These are phyloP conservation scores for Salmo trutta DNA, from an alignment of 2,797 vertebrate species.

Conservation along the genomic window DNA sequence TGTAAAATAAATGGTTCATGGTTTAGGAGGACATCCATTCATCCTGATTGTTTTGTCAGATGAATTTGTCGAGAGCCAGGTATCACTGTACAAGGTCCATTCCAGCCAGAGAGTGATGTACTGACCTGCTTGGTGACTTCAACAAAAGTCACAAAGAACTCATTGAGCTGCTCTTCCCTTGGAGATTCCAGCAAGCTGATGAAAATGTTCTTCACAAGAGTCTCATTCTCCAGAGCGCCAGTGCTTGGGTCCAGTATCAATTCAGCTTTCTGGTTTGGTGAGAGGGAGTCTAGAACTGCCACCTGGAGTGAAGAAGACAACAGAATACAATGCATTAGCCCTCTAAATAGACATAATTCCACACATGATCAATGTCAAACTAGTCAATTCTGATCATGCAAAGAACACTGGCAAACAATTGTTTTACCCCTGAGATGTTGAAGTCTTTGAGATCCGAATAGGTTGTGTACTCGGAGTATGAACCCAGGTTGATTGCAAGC, in stretches of 20 bases:
- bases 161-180: conserved; percentile 9
- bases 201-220: conserved; percentile 36
- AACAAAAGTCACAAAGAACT: conserved; percentile 38
- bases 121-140: conserved; percentile 32
- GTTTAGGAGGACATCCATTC: neutral
- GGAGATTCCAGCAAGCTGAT: conserved; percentile 21
- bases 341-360: too few relatives aligned
- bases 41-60: neutral
- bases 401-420: neutral
- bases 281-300: conserved; percentile 34
- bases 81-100: neutral
- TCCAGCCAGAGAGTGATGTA: neutral
- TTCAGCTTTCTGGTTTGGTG: conserved; percentile 50
- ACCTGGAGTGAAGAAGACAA: conserved; percentile 15
- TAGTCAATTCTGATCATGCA: too few relatives aligned
- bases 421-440: conserved; percentile 43
- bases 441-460: conserved; percentile 36
- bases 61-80: neutral
- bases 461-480: conserved; percentile 30
- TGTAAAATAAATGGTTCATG: conserved; percentile 8
- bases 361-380: neutral
- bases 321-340: too few relatives aligned
- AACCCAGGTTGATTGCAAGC: conserved; percentile 26
- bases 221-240: conserved; percentile 40
- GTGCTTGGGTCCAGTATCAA: conserved; percentile 49